phyloP scores from a whole-genome alignment of 1,140 invertebrate species.

The Mercenaria mercenaria region DNA sequence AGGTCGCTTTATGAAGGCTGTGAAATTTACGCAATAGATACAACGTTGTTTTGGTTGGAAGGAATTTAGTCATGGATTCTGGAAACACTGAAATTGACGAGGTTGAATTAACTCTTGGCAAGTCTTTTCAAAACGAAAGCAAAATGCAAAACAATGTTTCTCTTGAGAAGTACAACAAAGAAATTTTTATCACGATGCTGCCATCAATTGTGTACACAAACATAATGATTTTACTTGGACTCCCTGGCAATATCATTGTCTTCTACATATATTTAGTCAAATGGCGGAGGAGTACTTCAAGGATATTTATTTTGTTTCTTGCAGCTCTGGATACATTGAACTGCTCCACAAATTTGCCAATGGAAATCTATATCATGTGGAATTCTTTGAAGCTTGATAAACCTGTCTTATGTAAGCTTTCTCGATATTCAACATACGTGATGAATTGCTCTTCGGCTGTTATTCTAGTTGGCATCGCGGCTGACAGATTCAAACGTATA shows the following conservation, averaged over 20 bases:
- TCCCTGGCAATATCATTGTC: slow-evolving; percentile 61
- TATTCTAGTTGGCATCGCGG: slow-evolving; percentile 51
- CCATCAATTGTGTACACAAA: slow-evolving; percentile 49
- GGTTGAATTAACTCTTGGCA: not conserved
- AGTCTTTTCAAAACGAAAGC: not conserved
- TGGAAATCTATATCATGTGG: slow-evolving; percentile 60
- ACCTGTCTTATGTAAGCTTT: slow-evolving; percentile 52
- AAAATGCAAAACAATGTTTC: not conserved
- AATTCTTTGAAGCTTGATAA: slow-evolving; percentile 34
- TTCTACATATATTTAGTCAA: slow-evolving; percentile 62
- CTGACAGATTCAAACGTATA: slow-evolving; percentile 52
- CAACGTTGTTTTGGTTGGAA: too few species aligned
- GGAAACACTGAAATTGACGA: not conserved
- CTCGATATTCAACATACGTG: slow-evolving; percentile 44
- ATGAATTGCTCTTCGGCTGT: slow-evolving; percentile 58
- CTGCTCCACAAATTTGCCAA: slow-evolving; percentile 45
- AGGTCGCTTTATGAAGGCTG: too few species aligned
- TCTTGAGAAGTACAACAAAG: not conserved
- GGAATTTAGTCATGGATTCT: too few species aligned
- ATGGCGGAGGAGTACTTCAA: slow-evolving; percentile 56
- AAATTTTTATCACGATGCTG: not conserved
- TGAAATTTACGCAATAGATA: too few species aligned
- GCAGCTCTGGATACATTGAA: slow-evolving; percentile 58
- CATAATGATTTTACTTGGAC: slow-evolving; percentile 54
- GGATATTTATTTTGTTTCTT: slow-evolving; percentile 64